A percentile compares a stretch with the other conserved stretches of the same genome.
These are phyloP conservation scores for Pollimyrus isidori DNA, from an alignment of 2,113 vertebrate species.

Conservation along the genomic window DNA sequence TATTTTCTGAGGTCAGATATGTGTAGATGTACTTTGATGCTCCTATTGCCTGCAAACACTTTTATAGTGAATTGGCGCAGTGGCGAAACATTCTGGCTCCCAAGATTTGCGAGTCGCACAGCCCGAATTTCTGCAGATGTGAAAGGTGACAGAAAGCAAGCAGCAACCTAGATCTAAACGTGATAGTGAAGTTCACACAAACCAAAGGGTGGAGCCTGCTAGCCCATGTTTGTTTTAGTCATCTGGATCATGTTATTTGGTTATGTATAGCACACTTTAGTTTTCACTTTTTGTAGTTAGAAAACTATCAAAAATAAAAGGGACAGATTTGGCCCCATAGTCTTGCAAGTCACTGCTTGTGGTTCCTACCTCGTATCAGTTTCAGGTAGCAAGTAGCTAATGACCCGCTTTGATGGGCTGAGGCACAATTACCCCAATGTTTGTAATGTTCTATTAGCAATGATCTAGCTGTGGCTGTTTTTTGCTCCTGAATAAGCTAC, in stretches of 20 bases:
- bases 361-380: background rate
- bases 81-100: background rate
- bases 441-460: background rate
- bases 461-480: background rate
- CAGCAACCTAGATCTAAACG: background rate
- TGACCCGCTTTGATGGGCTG: background rate
- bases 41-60: background rate
- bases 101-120: background rate
- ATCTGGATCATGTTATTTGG: background rate
- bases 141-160: background rate
- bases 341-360: background rate
- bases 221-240: background rate
- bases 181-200: background rate
- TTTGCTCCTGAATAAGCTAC: background rate
- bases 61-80: background rate
- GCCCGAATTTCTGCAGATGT: background rate
- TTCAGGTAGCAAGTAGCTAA: background rate
- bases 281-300: background rate
- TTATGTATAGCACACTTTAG: background rate
- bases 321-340: background rate
- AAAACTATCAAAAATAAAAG: background rate
- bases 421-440: background rate
- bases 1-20: background rate
- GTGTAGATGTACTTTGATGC: background rate
- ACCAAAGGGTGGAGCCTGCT: background rate